phyloP scores from a whole-genome alignment of 2,888 invertebrate genomes.

The Trichopria drosophilae region DNA sequence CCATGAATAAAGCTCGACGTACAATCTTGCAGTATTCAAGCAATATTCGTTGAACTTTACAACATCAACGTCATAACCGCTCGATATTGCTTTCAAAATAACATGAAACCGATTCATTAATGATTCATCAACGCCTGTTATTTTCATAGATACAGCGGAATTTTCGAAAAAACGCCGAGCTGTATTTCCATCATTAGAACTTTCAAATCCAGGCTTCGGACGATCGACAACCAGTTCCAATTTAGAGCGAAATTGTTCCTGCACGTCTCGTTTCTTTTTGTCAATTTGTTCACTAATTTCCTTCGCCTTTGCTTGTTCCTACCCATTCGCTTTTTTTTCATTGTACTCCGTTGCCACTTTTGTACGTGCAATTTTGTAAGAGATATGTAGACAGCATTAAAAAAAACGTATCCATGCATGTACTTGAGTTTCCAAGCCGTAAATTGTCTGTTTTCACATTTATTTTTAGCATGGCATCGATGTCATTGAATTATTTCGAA shows the following conservation, averaged over 20 bases:
- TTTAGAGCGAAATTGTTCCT: conserved; percentile 15
- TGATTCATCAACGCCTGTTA: conserved; percentile 23
- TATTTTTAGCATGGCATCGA: conserved; percentile 16
- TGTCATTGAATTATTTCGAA: conserved; percentile 31
- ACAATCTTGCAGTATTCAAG: background rate
- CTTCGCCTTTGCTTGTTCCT: no score
- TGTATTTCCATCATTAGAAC: conserved; percentile 22
- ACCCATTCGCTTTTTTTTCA: no score
- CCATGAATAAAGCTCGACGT: conserved; percentile 1
- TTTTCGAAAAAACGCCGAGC: conserved; percentile 29
- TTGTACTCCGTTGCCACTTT: background rate
- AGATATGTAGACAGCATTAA: conserved; percentile 27
- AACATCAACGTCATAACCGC: conserved; percentile 6
- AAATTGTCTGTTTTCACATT: no score
- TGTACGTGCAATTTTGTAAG: background rate
- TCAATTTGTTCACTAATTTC: background rate
- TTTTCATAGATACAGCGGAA: conserved; percentile 8
- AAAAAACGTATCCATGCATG: conserved; percentile 33
- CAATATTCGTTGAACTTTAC: background rate
- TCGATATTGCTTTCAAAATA: conserved; percentile 23
- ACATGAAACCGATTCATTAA: conserved; percentile 22
- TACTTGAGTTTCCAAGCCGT: conserved; percentile 26
- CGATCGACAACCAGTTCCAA: conserved; percentile 20
- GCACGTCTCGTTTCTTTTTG: background rate
- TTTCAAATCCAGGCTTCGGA: conserved; percentile 10